phyloP scores from a whole-genome alignment of 2,888 invertebrate species.

The Chydorus sphaericus region DNA sequence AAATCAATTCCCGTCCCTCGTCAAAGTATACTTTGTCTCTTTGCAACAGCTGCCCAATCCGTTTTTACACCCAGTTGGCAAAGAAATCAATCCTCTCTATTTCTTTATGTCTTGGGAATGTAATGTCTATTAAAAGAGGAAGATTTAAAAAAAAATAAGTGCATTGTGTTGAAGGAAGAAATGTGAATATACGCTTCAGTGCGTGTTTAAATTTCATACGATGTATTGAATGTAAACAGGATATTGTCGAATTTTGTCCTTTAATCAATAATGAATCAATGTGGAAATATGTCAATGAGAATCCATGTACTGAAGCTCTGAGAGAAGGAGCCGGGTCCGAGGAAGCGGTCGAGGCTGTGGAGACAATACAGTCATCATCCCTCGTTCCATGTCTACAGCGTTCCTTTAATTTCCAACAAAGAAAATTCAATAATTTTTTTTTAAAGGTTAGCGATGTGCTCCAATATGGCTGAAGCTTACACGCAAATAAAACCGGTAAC shows the following conservation, averaged over 20 bases:
- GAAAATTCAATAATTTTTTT: no score
- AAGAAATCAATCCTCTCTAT: no score
- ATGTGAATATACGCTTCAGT: background rate
- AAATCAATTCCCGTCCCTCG: no score
- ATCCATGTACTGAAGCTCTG: slow-evolving; percentile 91
- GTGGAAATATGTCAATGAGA: slow-evolving; percentile 52
- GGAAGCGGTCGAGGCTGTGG: slow-evolving; percentile 89
- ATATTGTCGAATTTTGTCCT: background rate
- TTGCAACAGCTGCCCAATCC: no score
- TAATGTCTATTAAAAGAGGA: no score
- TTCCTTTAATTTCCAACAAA: slow-evolving; percentile 44
- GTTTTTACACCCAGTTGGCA: no score
- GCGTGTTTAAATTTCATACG: background rate
- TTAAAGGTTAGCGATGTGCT: no score
- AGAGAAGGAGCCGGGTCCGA: slow-evolving; percentile 66
- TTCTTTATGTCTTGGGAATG: no score
- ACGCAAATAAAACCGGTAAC: slow-evolving; percentile 82
- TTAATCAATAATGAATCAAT: background rate
- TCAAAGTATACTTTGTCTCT: no score
- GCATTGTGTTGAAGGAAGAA: background rate
- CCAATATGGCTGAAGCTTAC: no score
- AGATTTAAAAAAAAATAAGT: no score
- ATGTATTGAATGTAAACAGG: background rate
- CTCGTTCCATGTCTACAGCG: slow-evolving; percentile 73
- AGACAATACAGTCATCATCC: slow-evolving; percentile 74